Percentiles rank a stretch among this genome's conserved stretches.
Conservation (phyloP, 2,113 vertebrate species). For the Tichodroma muraria region DNA sequence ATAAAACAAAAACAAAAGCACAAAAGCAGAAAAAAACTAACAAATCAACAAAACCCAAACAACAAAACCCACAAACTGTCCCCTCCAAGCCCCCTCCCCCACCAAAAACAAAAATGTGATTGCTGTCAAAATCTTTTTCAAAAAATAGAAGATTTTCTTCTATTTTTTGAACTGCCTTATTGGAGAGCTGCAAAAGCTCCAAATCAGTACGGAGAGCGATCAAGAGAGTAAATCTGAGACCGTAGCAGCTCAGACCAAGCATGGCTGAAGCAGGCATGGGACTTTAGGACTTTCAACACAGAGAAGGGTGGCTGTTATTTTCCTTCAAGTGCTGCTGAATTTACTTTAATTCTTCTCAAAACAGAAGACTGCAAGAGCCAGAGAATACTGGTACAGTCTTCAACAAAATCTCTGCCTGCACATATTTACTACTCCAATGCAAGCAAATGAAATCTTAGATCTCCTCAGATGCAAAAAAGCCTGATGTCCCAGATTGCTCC, state of each 20-base stretch:
- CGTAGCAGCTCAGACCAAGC: fast-evolving
- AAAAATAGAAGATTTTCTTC: too few species aligned
- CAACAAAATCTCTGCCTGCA: background rate
- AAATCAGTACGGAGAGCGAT: background rate
- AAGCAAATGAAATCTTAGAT: background rate
- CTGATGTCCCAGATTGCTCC: background rate
- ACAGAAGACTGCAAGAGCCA: background rate
- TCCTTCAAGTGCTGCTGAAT: background rate
- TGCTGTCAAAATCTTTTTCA: background rate
- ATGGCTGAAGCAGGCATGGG: background rate
- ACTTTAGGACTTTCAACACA: background rate
- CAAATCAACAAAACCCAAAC: background rate
- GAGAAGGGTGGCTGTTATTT: background rate
- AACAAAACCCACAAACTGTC: background rate
- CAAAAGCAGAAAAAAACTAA: background rate
- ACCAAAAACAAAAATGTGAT: background rate
- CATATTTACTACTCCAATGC: background rate
- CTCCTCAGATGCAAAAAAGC: background rate
- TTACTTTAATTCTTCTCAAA: background rate
- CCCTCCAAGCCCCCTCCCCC: fast-evolving
- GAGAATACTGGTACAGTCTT: background rate
- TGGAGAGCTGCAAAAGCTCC: background rate
- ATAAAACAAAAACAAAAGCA: background rate
- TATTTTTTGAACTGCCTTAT: background rate
- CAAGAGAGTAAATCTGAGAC: background rate